Base-by-base conservation (phyloP, 2,888 invertebrate species). In the Aporophyla lueneburgensis region DNA sequence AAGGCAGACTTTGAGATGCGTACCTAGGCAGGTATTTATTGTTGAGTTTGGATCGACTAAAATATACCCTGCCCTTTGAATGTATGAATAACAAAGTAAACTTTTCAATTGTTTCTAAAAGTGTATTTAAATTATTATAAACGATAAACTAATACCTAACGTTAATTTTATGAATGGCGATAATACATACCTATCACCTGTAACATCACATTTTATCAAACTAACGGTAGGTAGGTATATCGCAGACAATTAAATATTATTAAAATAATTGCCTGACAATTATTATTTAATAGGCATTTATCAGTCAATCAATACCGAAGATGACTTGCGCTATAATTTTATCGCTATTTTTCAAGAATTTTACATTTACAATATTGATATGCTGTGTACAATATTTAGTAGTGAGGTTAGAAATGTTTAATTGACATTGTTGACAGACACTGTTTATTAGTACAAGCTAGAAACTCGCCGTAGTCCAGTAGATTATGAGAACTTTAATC, bases 201-300 rank as follows among this genome's bases (percentile, higher is more conserved):
- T 19, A 58, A 65, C 75, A 71, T 27, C 14, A 27, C 14, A 21
- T 19, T 46, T 70, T 43, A 73, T 51, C 62, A 33, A 56, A 21
- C 0, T 73, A 80, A 56, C 56, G 56, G 27, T 10, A 51, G 56
- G 27, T 10, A 51, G n/a, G 46, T 49, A 16, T 62, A 43, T 21
- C n/a, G 5, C n/a, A 54, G 12, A 56, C 49, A 14, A 71, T 80
- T 54, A 61, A 24, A 72, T 43, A 21, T 24, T 10, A 80, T 77
- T 77, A 80, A 33, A 77, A 73, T 77, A 77, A 77, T 80, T 51
- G 74, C 24, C 43, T 19, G n/a, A 73, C 33, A 33, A 62, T 46
- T 43, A 80, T 74, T 58, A 74, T 78, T 74, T 43, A 51, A 63
- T 56, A 24, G 33, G 16, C 54, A 33, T 56, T 80, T 80, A 80